Evolutionary conservation across 1,140 invertebrate species (phyloP).

Genomic region (Drepana arcuata): DNA sequence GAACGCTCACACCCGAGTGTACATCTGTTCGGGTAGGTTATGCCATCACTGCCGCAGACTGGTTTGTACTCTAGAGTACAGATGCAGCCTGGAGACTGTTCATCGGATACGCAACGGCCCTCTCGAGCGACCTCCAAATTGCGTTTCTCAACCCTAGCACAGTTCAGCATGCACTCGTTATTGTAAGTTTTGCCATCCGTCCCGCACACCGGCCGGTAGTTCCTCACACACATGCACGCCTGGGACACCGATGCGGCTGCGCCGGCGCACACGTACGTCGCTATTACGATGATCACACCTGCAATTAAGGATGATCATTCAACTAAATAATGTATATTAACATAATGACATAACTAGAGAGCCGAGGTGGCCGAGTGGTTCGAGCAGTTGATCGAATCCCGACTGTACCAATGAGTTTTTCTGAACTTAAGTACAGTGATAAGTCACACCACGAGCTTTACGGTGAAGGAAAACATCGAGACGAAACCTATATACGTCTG

Average conservation of each 20-base stretch:
- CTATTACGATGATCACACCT: slow-evolving; percentile 24
- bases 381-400: too few species aligned
- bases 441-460: too few species aligned
- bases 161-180: slow-evolving; percentile 67
- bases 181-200: slow-evolving; percentile 58
- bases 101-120: slow-evolving; percentile 4
- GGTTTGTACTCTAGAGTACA: slow-evolving; percentile 76
- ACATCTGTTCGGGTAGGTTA: slow-evolving; percentile 6
- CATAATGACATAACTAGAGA: too few species aligned
- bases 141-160: slow-evolving; percentile 20
- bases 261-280: slow-evolving; percentile 14
- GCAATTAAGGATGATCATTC: too few species aligned
- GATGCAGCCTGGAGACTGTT: slow-evolving; percentile 9
- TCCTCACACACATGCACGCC: slow-evolving; percentile 64
- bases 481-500: too few species aligned
- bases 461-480: too few species aligned
- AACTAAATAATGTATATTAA: too few species aligned
- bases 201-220: slow-evolving; percentile 66
- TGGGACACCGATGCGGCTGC: not conserved
- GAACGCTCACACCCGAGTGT: not conserved
- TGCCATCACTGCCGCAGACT: slow-evolving; percentile 76
- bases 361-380: too few species aligned
- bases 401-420: too few species aligned
- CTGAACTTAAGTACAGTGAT: too few species aligned
- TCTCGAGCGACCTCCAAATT: slow-evolving; percentile 7